These are phyloP conservation scores for Xestobium rufovillosum DNA, from an alignment of 2,888 invertebrate species.

Conservation along the genomic window DNA sequence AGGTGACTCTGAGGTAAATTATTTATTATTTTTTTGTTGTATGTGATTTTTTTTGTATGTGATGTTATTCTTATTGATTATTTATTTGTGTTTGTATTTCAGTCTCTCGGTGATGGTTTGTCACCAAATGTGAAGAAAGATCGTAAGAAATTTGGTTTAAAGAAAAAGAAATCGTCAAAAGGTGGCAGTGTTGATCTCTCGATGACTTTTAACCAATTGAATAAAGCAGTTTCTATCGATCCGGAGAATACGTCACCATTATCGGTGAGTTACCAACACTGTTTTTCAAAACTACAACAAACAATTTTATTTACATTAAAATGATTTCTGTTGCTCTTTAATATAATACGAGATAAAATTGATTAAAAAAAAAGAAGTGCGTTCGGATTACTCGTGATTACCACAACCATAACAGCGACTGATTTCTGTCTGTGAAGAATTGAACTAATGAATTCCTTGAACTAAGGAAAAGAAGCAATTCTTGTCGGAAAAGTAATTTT, in stretches of 20 bases:
- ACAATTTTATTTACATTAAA: slow-evolving; percentile 47
- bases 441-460: too few species aligned
- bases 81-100: too few species aligned
- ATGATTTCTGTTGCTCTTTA: slow-evolving; percentile 43
- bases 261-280: slow-evolving; percentile 38
- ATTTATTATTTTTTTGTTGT: too few species aligned
- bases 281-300: slow-evolving; percentile 49
- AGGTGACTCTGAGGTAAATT: slow-evolving; percentile 5
- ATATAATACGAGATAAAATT: too few species aligned
- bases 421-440: too few species aligned
- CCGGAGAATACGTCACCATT: slow-evolving; percentile 42
- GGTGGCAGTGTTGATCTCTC: slow-evolving; percentile 56
- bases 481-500: too few species aligned
- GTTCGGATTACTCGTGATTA: too few species aligned
- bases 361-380: too few species aligned
- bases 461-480: too few species aligned
- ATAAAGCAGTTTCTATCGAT: slow-evolving; percentile 30
- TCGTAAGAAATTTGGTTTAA: slow-evolving; percentile 59
- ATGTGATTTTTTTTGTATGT: too few species aligned
- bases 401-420: too few species aligned
- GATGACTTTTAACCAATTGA: slow-evolving; percentile 39
- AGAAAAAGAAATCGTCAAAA: slow-evolving; percentile 60
- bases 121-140: slow-evolving; percentile 62
- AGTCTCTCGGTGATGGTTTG: slow-evolving; percentile 52
- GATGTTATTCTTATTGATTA: too few species aligned